Evolutionary conservation across 2,797 vertebrate species (phyloP).

Genomic region (Rhinichthys osculus): DNA sequence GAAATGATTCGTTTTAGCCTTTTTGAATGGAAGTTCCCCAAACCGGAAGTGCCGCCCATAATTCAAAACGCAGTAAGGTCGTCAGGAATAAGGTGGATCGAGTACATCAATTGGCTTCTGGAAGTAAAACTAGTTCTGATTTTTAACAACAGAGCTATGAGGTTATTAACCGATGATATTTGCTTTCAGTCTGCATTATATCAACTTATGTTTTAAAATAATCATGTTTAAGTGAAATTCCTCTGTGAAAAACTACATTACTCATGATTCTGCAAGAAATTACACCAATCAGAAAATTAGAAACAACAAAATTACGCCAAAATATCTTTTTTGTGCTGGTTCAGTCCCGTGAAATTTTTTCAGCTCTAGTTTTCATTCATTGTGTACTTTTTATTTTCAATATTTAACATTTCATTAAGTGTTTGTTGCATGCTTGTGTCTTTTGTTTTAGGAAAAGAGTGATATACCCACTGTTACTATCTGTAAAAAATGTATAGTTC

Average conservation of each 20-base stretch:
- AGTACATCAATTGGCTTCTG: not conserved
- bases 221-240: not conserved
- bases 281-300: not conserved
- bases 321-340: too few species aligned
- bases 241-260: not conserved
- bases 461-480: constrained; percentile 86
- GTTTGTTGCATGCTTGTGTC: not conserved
- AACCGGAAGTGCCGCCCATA: too few species aligned
- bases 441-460: constrained; percentile 78
- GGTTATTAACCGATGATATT: not conserved
- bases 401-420: not conserved
- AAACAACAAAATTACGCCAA: not conserved
- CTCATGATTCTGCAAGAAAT: not conserved
- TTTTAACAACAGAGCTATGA: not conserved
- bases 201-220: not conserved
- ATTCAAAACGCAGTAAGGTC: too few species aligned
- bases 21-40: too few species aligned
- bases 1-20: too few species aligned
- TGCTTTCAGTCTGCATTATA: not conserved
- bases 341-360: too few species aligned
- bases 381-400: not conserved
- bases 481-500: constrained; percentile 95
- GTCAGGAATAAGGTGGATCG: too few species aligned
- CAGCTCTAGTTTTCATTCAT: not conserved
- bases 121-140: not conserved